A percentile compares a stretch with the other conserved stretches of the same genome.
phyloP scores from a whole-genome alignment of 64 coral and sea anemone genomes.

The Pachyseris speciosa region DNA sequence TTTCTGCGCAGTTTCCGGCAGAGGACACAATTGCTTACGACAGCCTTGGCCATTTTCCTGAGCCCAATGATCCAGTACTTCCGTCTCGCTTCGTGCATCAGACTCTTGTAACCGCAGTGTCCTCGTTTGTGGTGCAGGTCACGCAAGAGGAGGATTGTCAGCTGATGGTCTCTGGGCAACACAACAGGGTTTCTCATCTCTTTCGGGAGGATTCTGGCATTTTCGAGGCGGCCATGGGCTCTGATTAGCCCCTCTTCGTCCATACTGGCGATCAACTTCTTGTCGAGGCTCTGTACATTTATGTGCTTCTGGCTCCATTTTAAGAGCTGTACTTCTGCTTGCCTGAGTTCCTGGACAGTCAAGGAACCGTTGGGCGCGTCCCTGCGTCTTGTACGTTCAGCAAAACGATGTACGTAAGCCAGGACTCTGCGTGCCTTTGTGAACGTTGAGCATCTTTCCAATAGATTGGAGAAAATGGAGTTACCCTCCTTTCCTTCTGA shows the following conservation, averaged over 20 bases:
- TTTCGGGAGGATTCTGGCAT: conserved; percentile 47
- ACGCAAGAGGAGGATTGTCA: conserved; percentile 50
- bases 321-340: conserved; percentile 19
- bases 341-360: conserved; percentile 32
- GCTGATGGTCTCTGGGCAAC: conserved; percentile 58
- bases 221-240: conserved; percentile 24
- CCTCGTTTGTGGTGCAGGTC: conserved; percentile 34
- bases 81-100: conserved; percentile 52
- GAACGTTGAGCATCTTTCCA: conserved; percentile 50
- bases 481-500: conserved; percentile 21
- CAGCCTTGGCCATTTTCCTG: background rate
- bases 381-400: conserved; percentile 19
- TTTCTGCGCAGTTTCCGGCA: conserved; percentile 34
- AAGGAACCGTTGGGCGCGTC: conserved; percentile 15
- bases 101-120: conserved; percentile 57
- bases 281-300: conserved; percentile 37
- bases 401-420: conserved; percentile 50
- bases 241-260: conserved; percentile 39
- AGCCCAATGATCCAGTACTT: conserved; percentile 54
- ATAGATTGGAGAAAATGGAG: conserved; percentile 33
- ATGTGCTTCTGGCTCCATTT: conserved; percentile 35
- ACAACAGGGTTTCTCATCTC: conserved; percentile 57
- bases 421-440: conserved; percentile 7
- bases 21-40: conserved; percentile 10
- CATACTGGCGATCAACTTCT: conserved; percentile 24